Evolutionary conservation across 92 coral and sea anemone genomes (phyloP).

Genomic region (Epizoanthus rinbou): DNA sequence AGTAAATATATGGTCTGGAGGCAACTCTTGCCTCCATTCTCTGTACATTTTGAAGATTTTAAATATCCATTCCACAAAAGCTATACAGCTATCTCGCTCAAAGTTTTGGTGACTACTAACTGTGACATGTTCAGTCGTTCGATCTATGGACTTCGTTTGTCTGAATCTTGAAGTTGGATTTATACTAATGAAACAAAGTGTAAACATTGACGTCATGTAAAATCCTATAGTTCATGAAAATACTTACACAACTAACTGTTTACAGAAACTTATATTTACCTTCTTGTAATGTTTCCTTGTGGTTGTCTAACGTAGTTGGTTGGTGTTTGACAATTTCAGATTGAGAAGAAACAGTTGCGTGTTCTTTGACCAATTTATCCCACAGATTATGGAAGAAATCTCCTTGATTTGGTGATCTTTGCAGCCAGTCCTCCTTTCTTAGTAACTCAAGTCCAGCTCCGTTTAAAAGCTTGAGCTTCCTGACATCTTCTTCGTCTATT

Average conservation of each 20-base stretch:
- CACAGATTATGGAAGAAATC: conserved; percentile 67
- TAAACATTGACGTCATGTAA: too few relatives aligned
- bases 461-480: conserved; percentile 49
- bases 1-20: too few relatives aligned
- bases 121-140: too few relatives aligned
- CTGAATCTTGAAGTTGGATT: too few relatives aligned
- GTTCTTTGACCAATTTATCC: conserved; percentile 31
- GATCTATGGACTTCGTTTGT: too few relatives aligned
- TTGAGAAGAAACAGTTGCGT: not conserved
- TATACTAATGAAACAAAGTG: too few relatives aligned
- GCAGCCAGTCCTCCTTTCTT: conserved; percentile 63
- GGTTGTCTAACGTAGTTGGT: not conserved
- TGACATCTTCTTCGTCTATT: conserved; percentile 57
- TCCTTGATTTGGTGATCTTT: conserved; percentile 72
- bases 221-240: too few relatives aligned
- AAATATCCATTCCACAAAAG: too few relatives aligned
- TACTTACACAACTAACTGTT: not conserved
- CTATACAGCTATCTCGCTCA: too few relatives aligned
- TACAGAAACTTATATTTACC: not conserved
- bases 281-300: not conserved
- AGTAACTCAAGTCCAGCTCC: conserved; percentile 65
- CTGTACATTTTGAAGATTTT: too few relatives aligned
- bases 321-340: conserved; percentile 4
- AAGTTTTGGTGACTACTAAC: too few relatives aligned
- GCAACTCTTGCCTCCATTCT: too few relatives aligned